These are phyloP conservation scores for Artibeus jamaicensis DNA, from an alignment of 2,797 vertebrate genomes.

Conservation along the genomic window DNA sequence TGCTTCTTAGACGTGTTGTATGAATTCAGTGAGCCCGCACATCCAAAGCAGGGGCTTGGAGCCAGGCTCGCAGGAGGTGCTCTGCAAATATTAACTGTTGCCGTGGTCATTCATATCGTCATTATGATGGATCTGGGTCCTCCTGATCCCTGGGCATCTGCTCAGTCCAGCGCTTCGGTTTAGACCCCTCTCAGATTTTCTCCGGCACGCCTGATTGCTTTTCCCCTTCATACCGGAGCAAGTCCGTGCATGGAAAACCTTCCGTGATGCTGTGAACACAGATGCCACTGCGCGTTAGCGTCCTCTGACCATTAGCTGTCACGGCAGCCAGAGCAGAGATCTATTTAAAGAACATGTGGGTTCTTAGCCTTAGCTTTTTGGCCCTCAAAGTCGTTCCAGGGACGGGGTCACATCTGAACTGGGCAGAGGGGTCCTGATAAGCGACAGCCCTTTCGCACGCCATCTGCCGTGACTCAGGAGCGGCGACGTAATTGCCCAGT, in stretches of 20 bases:
- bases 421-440: background rate
- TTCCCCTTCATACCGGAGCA: background rate
- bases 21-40: background rate
- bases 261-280: background rate
- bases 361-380: background rate
- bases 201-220: background rate
- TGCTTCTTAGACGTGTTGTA: background rate
- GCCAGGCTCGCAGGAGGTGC: background rate
- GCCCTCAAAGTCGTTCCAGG: background rate
- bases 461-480: background rate
- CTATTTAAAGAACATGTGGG: slow-evolving; percentile 63
- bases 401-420: background rate
- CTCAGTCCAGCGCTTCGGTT: background rate
- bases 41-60: background rate
- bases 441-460: background rate
- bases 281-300: slow-evolving; percentile 27
- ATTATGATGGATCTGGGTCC: background rate
- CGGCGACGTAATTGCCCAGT: background rate
- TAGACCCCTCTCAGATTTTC: background rate
- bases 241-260: background rate
- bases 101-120: too few relatives aligned
- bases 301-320: slow-evolving; percentile 52
- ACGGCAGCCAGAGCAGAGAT: background rate
- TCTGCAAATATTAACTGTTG: background rate
- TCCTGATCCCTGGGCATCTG: background rate